Base-by-base conservation (phyloP, 2,888 invertebrate genomes). In the Argyra leucocephala region DNA sequence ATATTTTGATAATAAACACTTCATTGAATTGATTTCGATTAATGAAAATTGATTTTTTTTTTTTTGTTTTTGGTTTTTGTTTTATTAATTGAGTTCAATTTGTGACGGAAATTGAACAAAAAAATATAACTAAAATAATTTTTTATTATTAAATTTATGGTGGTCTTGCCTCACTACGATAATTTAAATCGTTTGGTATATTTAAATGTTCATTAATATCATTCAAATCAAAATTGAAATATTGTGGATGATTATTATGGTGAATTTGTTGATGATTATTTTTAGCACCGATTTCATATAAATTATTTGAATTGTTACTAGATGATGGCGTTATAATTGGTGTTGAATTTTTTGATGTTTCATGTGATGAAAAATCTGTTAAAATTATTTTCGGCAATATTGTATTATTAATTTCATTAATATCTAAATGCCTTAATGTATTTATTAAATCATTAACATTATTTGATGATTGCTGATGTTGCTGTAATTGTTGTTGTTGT, bases 361-460 rank as follows among this genome's bases (percentile, higher is more conserved):
- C 61, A 57, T 63, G 22, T 48, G 64, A 67, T 64, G 71, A 75
- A 62, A 73, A 79, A 69, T 79, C 78, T 36, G 77, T 78, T 63
- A 78, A 70, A 48, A 77, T 75, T 18, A 79, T 78, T 70, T 74
- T 75, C 62, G 79, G 79, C 66, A 78, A 69, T 62, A 66, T 66
- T 24, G 64, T 68, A 36, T 68, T 66, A 65, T 74, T 73, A 63
- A 69, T 64, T 12, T 75, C 73, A 64, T 69, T 72, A 66, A 77
- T 68, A 64, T 74, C 74, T 65, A 77, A 69, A 66, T 71, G 70
- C 60, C 65, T 70, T 26, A 74, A 61, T 64, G 77, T 76, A 66
- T 76, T 76, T 65, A 76, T 76, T 61, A 76, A 70, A 65, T 74
- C 73, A 67, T 72, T 74, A 21, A 76, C 69, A 67, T 69, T 57